phyloP scores from a whole-genome alignment of 2,888 invertebrate species.

The Cacoxenus indagator region DNA sequence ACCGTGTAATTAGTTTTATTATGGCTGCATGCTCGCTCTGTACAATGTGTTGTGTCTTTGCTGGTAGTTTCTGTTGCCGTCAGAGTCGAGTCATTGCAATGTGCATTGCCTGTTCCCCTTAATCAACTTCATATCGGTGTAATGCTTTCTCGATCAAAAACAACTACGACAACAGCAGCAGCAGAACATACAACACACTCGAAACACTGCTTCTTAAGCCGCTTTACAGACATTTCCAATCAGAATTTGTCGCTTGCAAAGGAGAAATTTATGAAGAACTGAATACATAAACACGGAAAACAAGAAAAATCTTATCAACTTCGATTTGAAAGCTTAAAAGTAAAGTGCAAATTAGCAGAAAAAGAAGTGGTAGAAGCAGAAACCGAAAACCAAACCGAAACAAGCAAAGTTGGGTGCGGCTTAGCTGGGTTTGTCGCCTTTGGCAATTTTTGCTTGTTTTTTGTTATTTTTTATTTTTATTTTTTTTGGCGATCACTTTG shows the following conservation, averaged over 20 bases:
- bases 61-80: too few relatives aligned
- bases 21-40: too few relatives aligned
- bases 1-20: too few relatives aligned
- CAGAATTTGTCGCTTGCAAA: background rate
- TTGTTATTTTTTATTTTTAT: background rate
- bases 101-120: background rate
- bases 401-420: background rate
- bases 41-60: too few relatives aligned
- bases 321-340: background rate
- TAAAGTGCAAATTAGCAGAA: background rate
- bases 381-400: too few relatives aligned
- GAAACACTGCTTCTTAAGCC: constrained; percentile 1
- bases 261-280: background rate
- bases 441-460: background rate
- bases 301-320: background rate
- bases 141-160: constrained; percentile 1
- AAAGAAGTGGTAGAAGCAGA: background rate
- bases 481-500: background rate
- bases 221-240: constrained; percentile 1
- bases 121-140: constrained; percentile 2
- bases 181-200: background rate
- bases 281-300: background rate
- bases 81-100: background rate
- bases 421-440: background rate
- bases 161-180: background rate